Base-by-base conservation (phyloP, 2,113 vertebrate species). In the Thunnus maccoyii region DNA sequence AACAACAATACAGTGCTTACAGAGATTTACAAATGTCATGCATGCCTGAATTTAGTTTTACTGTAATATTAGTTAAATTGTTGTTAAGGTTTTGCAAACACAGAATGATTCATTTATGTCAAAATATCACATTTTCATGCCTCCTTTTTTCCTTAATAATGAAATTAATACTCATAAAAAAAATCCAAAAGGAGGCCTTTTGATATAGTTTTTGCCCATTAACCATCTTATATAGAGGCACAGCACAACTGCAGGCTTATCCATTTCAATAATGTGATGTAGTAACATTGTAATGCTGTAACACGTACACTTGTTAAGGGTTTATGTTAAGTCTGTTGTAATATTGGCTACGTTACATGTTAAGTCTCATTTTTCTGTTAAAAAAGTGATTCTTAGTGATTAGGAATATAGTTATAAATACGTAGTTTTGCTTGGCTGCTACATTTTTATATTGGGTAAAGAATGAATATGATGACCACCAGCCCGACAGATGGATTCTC, bases 401-500 rank as follows among this genome's bases (percentile, higher is more conserved):
- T 44, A 18, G 36, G n/a, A 57, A 30, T 7, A 25, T 18, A 18
- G 4, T 66, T 30, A 27, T 15, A 25, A 47, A 61, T 3, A 30
- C 4, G 16, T 41, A 8, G 22, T 56, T 52, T 17, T 25, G 20
- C 22, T 58, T 20, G 16, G 1, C 25, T 50, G 12, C 46, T 9
- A n/a, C 14, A 50, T 71, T 74, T 22, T 51, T 30, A 68, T 27
- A 30, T 20, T 25, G 15, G 17, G 56, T 22, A 44, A 1, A 41
- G 4, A 54, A 22, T 80, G 3, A 69, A 63, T 30, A 10, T 68
- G 30, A 84, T 84, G 84, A 81, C 69, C 71, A 76, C n/a, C n/a
- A 63, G 61, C 65, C 47, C 44, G 47, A 72, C 82, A 82, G 83
- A 86, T 80, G 70, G 85, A 69, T 83, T 86, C 78, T 80, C 55